A percentile compares a stretch with the other conserved stretches of the same genome.
Evolutionary conservation across 2,888 invertebrate genomes (phyloP).

Genomic region (Synanthedon formicaeformis): DNA sequence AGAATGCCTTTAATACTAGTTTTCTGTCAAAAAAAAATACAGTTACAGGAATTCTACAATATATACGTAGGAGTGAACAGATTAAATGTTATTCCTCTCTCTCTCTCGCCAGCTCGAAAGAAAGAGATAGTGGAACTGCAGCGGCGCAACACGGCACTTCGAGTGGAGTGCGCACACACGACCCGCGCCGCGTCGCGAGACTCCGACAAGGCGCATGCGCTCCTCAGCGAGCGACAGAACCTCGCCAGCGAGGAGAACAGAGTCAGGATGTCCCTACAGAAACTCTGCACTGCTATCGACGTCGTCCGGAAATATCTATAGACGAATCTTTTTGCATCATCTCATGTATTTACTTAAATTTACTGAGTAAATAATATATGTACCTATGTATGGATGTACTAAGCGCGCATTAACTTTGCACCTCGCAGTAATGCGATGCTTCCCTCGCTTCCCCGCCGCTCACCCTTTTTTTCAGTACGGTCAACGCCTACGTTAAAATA

Average conservation of each 20-base stretch:
- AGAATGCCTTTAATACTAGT: not conserved
- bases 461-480: too few species aligned
- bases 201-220: conserved; percentile 42
- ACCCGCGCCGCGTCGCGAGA: conserved; percentile 55
- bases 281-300: conserved; percentile 31
- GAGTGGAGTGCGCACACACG: conserved; percentile 59
- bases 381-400: too few species aligned
- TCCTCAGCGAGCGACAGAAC: conserved; percentile 42
- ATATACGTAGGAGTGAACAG: too few species aligned
- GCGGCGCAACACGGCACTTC: conserved; percentile 51
- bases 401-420: too few species aligned
- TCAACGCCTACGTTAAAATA: too few species aligned
- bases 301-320: conserved; percentile 19
- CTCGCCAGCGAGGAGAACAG: conserved; percentile 36
- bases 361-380: too few species aligned
- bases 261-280: conserved; percentile 27
- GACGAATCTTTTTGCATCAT: not conserved
- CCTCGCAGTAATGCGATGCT: too few species aligned
- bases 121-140: conserved; percentile 54
- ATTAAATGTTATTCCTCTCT: not conserved
- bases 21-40: too few species aligned
- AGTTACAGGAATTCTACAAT: too few species aligned
- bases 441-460: too few species aligned
- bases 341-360: too few species aligned
- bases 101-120: conserved; percentile 47